Conservation (phyloP, 2,113 vertebrate genomes). For the Pogona vitticeps region DNA sequence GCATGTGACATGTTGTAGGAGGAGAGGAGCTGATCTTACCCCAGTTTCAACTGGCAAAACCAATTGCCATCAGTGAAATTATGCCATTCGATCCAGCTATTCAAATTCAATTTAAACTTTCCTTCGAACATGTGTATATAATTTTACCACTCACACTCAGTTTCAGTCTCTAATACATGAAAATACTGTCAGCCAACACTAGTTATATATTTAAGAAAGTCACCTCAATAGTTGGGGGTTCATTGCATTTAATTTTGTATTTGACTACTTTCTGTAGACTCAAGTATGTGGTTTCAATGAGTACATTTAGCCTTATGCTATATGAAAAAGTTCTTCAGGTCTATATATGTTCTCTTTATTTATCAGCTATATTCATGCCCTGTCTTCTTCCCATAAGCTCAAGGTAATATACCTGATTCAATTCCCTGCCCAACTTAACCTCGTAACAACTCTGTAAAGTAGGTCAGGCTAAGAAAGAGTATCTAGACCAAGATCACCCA, state of each 20-base stretch:
- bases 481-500: background rate
- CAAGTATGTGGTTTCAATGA: background rate
- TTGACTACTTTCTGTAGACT: too few relatives aligned
- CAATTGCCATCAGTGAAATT: too few relatives aligned
- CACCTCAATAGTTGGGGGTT: background rate
- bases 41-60: too few relatives aligned
- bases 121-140: background rate
- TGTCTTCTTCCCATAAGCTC: background rate
- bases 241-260: background rate
- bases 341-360: background rate
- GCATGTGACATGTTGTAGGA: too few relatives aligned
- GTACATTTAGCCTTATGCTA: background rate
- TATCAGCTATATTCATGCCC: background rate
- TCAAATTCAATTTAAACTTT: background rate
- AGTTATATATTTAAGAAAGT: background rate
- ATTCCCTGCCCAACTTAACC: background rate
- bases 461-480: background rate
- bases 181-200: background rate
- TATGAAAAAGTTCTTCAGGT: background rate
- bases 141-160: background rate
- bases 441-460: background rate
- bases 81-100: too few relatives aligned
- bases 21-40: too few relatives aligned
- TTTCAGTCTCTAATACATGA: background rate
- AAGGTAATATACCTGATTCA: background rate